These are phyloP conservation scores for Sesamia nonagrioides DNA, from an alignment of 1,140 invertebrate species.

Conservation along the genomic window DNA sequence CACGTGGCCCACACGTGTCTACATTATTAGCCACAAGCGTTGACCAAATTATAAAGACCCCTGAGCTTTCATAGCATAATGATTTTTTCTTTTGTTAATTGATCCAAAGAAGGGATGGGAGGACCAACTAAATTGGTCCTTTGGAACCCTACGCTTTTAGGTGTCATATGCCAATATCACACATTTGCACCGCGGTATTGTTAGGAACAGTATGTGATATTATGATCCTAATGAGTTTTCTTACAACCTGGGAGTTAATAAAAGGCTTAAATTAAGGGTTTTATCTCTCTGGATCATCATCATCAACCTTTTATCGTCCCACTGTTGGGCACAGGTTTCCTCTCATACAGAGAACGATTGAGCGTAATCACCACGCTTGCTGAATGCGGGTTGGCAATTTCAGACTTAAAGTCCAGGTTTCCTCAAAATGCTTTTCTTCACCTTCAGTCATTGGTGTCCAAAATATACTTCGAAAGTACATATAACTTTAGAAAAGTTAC, in stretches of 20 bases:
- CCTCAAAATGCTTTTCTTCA: no score
- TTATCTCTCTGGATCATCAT: background rate
- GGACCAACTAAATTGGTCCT: slow-evolving; percentile 11
- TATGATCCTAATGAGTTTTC: slow-evolving; percentile 11
- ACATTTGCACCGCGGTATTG: slow-evolving; percentile 15
- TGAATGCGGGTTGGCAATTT: no score
- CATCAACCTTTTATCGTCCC: no score
- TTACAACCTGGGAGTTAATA: background rate
- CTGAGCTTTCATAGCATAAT: slow-evolving; percentile 51
- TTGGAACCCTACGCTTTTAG: slow-evolving; percentile 21
- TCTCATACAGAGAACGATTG: no score
- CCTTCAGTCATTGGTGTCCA: no score
- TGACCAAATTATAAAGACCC: slow-evolving; percentile 26
- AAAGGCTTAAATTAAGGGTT: background rate
- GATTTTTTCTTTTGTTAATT: slow-evolving; percentile 49
- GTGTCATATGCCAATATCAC: slow-evolving; percentile 28
- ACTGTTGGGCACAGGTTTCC: no score
- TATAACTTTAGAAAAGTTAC: no score
- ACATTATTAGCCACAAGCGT: slow-evolving; percentile 59
- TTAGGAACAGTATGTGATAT: slow-evolving; percentile 18
- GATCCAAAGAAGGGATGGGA: slow-evolving; percentile 25
- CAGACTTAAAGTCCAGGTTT: no score
- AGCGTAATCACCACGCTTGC: no score
- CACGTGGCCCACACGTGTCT: slow-evolving; percentile 67
- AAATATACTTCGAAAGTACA: no score